A percentile compares a stretch with the other conserved stretches of the same genome.
Evolutionary conservation across 1,140 invertebrate genomes (phyloP).

Genomic region (Drosophila sturtevanti): DNA sequence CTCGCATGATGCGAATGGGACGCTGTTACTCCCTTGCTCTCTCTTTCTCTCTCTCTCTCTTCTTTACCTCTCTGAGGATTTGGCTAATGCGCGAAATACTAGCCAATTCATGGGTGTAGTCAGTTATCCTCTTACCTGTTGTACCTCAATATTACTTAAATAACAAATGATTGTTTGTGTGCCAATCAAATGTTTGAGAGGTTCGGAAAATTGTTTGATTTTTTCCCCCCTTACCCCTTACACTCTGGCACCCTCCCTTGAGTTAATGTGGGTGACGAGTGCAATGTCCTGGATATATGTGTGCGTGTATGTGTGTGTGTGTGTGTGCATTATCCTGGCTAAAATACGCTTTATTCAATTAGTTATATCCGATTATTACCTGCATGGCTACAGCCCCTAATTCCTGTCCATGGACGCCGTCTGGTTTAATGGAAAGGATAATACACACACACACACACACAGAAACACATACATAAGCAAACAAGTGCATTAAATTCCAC

Average conservation of each 20-base stretch:
- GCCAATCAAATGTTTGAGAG: too few species aligned
- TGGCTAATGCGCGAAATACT: constrained; percentile 47
- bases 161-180: too few species aligned
- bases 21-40: constrained; percentile 11
- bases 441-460: constrained; percentile 11
- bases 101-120: background rate
- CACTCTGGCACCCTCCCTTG: too few species aligned
- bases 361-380: constrained; percentile 79
- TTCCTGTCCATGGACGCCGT: background rate
- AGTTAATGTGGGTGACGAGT: background rate
- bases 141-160: too few species aligned
- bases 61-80: constrained; percentile 38
- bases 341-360: constrained; percentile 77
- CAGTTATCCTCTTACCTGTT: too few species aligned
- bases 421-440: constrained; percentile 48
- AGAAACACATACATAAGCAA: background rate
- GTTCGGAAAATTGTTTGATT: too few species aligned
- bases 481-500: constrained; percentile 8
- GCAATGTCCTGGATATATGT: background rate
- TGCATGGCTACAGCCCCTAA: constrained; percentile 35
- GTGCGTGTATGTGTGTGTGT: constrained; percentile 1
- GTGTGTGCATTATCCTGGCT: constrained; percentile 56
- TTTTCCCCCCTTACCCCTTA: too few species aligned
- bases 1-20: constrained; percentile 23
- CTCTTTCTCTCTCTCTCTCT: constrained; percentile 1